phyloP scores from a whole-genome alignment of 2,888 invertebrate species.

The Crepidodera aurea region DNA sequence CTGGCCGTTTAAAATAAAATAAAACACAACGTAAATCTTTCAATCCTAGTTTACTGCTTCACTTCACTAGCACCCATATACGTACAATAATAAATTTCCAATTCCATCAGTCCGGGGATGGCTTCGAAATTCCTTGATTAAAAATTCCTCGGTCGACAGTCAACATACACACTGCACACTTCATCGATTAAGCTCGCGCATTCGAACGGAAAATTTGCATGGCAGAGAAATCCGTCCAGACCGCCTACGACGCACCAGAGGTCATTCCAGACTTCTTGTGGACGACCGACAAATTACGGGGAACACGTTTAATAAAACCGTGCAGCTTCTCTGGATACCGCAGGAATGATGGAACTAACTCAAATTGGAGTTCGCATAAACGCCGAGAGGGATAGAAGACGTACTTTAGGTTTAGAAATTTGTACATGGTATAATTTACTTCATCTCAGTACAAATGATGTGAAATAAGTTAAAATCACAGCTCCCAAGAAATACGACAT shows the following conservation, averaged over 20 bases:
- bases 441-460: no score
- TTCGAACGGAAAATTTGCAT: slow-evolving; percentile 28
- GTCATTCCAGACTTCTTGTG: slow-evolving; percentile 34
- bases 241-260: slow-evolving; percentile 26
- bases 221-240: slow-evolving; percentile 25
- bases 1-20: background rate
- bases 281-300: slow-evolving; percentile 35
- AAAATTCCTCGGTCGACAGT: slow-evolving; percentile 21
- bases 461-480: no score
- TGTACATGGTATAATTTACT: no score
- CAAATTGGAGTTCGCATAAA: background rate
- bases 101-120: slow-evolving; percentile 14
- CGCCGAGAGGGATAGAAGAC: background rate
- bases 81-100: slow-evolving; percentile 9
- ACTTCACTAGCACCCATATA: slow-evolving; percentile 9
- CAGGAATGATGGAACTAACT: background rate
- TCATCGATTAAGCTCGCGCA: slow-evolving; percentile 22
- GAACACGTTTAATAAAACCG: slow-evolving; percentile 32
- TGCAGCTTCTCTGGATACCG: slow-evolving; percentile 19
- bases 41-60: slow-evolving; percentile 3
- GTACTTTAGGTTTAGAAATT: background rate
- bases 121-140: slow-evolving; percentile 22
- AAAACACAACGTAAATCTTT: background rate
- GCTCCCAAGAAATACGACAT: no score
- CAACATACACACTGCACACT: slow-evolving; percentile 21